phyloP scores from a whole-genome alignment of 1,140 invertebrate genomes.

The Sarcophaga peregrina region DNA sequence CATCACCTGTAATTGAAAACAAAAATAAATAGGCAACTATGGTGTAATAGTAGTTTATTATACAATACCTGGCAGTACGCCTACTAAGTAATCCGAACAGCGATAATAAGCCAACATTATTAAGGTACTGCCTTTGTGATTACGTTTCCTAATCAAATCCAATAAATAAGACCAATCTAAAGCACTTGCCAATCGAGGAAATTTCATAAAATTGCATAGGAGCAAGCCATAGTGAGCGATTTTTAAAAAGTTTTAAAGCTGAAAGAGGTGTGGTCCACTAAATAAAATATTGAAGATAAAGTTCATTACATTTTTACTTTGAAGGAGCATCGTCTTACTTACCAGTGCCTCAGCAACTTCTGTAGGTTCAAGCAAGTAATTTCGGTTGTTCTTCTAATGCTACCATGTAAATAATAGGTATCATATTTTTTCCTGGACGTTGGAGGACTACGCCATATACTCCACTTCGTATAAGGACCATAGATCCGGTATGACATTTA shows the following conservation, averaged over 20 bases:
- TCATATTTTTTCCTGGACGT: slow-evolving; percentile 71
- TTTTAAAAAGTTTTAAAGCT: slow-evolving; percentile 67
- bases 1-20: slow-evolving; percentile 51
- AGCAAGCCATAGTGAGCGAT: slow-evolving; percentile 76
- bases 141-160: slow-evolving; percentile 49
- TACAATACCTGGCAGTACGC: slow-evolving; percentile 62
- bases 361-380: slow-evolving; percentile 52
- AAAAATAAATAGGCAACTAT: neutral
- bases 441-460: slow-evolving; percentile 84
- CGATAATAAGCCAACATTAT: slow-evolving; percentile 67
- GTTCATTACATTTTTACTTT: neutral
- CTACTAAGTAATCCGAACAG: slow-evolving; percentile 58
- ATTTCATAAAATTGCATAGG: slow-evolving; percentile 68
- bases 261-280: slow-evolving; percentile 50
- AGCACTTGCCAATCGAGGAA: slow-evolving; percentile 65
- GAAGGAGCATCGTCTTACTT: neutral
- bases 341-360: slow-evolving; percentile 52
- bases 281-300: neutral
- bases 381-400: slow-evolving; percentile 67
- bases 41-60: neutral
- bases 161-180: slow-evolving; percentile 65
- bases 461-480: slow-evolving; percentile 86
- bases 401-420: slow-evolving; percentile 81
- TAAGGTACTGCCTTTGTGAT: slow-evolving; percentile 63
- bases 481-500: slow-evolving; percentile 82